Percentiles rank a stretch among this genome's conserved stretches.
phyloP scores from a whole-genome alignment of 1,140 invertebrate genomes.

The Eumeta japonica region DNA sequence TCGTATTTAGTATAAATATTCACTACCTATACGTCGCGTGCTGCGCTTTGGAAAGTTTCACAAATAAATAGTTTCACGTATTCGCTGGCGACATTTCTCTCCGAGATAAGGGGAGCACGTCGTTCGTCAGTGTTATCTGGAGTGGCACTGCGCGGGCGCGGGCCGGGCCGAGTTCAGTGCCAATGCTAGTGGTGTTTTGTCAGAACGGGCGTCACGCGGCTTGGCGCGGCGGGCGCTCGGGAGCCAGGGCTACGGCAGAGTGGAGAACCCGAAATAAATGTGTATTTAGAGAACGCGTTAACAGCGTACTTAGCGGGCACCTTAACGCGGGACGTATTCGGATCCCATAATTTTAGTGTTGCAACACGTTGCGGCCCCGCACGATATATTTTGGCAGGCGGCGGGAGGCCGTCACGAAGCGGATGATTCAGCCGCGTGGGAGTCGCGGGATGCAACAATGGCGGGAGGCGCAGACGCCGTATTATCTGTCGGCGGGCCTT shows the following conservation, averaged over 20 bases:
- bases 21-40: no score
- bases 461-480: slow-evolving; percentile 1
- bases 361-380: no score
- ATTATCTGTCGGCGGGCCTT: slow-evolving; percentile 18
- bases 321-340: no score
- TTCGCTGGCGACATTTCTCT: background rate
- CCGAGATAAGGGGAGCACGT: background rate
- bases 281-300: no score
- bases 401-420: slow-evolving; percentile 20
- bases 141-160: slow-evolving; percentile 35
- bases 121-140: slow-evolving; percentile 43
- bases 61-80: no score
- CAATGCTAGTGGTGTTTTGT: slow-evolving; percentile 40
- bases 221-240: slow-evolving; percentile 42
- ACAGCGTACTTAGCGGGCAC: no score
- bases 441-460: slow-evolving; percentile 26
- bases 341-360: no score
- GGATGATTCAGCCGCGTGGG: slow-evolving; percentile 34
- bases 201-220: slow-evolving; percentile 40
- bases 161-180: slow-evolving; percentile 54
- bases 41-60: no score
- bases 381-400: slow-evolving; percentile 30
- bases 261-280: slow-evolving; percentile 31
- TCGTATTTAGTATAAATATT: no score
- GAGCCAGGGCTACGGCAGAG: slow-evolving; percentile 36